phyloP scores from a whole-genome alignment of 35 echinoderm and acorn worm genomes.

The Ophioderma brevispina region DNA sequence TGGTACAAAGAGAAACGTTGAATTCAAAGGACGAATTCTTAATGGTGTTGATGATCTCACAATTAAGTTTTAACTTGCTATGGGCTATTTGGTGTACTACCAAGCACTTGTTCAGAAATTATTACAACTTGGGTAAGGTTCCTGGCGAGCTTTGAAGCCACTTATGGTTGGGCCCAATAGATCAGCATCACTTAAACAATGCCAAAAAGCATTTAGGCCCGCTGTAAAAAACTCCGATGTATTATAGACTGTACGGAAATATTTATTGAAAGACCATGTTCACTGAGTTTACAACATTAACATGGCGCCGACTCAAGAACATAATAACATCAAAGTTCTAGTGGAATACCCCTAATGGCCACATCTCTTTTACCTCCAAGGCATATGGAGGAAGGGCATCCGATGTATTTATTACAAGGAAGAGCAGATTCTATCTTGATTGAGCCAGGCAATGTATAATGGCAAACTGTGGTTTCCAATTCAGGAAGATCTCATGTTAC shows the following conservation, averaged over 20 bases:
- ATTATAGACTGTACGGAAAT: constrained; percentile 52
- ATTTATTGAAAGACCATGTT: constrained; percentile 45
- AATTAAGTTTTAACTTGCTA: constrained; percentile 11
- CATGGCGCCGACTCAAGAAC: constrained; percentile 10
- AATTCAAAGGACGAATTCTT: constrained; percentile 44
- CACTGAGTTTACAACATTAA: constrained; percentile 44
- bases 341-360: constrained; percentile 47
- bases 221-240: constrained; percentile 37
- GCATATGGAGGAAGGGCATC: constrained; percentile 56
- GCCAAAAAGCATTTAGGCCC: constrained; percentile 5
- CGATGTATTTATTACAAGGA: constrained; percentile 42
- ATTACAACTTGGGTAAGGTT: constrained; percentile 67
- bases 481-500: constrained; percentile 61
- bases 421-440: constrained; percentile 42
- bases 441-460: constrained; percentile 57
- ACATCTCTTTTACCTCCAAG: constrained; percentile 54
- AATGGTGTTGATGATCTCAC: constrained; percentile 38
- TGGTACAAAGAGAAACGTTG: constrained; percentile 39
- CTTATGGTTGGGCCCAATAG: constrained; percentile 42
- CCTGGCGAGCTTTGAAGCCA: constrained; percentile 29
- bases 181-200: not conserved
- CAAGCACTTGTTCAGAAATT: constrained; percentile 7
- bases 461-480: constrained; percentile 67
- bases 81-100: constrained; percentile 33
- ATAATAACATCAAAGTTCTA: constrained; percentile 43